Evolutionary conservation across 2,888 invertebrate genomes (phyloP).

Genomic region (Plutella xylostella): DNA sequence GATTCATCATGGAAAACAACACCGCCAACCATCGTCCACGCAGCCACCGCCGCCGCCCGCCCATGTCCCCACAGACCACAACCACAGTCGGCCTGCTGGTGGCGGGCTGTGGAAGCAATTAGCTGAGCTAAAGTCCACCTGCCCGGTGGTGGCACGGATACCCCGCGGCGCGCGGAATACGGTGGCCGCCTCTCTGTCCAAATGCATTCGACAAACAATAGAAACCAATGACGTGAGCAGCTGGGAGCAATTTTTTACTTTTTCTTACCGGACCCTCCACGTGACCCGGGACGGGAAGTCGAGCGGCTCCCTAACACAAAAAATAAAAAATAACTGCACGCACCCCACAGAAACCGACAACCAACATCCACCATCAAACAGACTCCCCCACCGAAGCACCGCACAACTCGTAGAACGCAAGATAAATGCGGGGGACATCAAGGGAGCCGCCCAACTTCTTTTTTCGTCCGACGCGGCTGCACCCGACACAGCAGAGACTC

Average conservation of each 20-base stretch:
- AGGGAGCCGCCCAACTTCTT: background rate
- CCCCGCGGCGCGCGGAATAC: background rate
- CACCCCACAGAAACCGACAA: too few relatives aligned
- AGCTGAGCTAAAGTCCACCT: background rate
- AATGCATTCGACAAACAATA: background rate
- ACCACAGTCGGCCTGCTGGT: too few relatives aligned
- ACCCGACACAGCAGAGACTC: background rate
- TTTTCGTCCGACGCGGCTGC: background rate
- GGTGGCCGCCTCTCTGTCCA: background rate
- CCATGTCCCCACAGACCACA: too few relatives aligned
- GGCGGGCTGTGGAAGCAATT: too few relatives aligned
- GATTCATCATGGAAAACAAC: too few relatives aligned
- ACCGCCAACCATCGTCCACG: too few relatives aligned
- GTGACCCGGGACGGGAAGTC: background rate
- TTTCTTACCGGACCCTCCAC: background rate
- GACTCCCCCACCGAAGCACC: too few relatives aligned
- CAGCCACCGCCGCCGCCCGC: too few relatives aligned
- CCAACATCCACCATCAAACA: too few relatives aligned
- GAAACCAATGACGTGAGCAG: background rate
- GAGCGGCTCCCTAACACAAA: background rate
- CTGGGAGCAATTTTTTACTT: background rate
- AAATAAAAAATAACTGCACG: too few relatives aligned
- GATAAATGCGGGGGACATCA: background rate
- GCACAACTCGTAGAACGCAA: too few relatives aligned
- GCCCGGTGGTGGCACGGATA: background rate